Evolutionary conservation across 1,140 invertebrate genomes (phyloP).

Genomic region (Parasteatoda tepidariorum): DNA sequence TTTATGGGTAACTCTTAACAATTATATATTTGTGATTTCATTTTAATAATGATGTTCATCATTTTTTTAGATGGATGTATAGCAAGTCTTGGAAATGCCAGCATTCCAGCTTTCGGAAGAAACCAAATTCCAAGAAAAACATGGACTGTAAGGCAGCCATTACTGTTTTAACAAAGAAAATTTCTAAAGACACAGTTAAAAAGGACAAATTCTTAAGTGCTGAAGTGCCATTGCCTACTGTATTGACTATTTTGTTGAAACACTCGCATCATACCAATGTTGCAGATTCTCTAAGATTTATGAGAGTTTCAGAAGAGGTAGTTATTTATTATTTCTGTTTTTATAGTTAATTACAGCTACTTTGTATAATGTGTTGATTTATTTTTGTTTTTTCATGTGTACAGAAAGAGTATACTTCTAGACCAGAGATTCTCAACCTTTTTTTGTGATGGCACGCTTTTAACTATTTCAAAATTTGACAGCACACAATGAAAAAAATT

Average conservation of each 20-base stretch:
- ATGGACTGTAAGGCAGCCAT: not conserved
- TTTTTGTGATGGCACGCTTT: no score
- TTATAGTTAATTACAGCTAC: no score
- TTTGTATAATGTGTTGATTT: no score
- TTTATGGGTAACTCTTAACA: no score
- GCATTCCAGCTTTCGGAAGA: not conserved
- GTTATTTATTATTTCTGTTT: not conserved
- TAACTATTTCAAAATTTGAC: no score
- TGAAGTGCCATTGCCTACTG: not conserved
- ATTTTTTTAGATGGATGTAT: not conserved
- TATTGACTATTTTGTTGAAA: not conserved
- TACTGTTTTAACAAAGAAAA: not conserved
- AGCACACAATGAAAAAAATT: no score
- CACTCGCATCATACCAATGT: not conserved
- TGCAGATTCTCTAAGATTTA: not conserved
- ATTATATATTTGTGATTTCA: not conserved
- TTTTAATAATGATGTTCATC: not conserved
- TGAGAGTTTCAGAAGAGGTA: not conserved
- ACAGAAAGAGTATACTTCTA: no score
- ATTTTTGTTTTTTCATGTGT: no score
- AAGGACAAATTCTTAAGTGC: not conserved
- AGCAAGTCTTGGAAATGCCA: not conserved
- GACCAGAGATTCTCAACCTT: no score
- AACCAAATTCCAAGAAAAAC: not conserved
- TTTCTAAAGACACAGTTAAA: not conserved